Evolutionary conservation across 2,797 vertebrate species (phyloP).

Genomic region (Mormyrops attenuatus): DNA sequence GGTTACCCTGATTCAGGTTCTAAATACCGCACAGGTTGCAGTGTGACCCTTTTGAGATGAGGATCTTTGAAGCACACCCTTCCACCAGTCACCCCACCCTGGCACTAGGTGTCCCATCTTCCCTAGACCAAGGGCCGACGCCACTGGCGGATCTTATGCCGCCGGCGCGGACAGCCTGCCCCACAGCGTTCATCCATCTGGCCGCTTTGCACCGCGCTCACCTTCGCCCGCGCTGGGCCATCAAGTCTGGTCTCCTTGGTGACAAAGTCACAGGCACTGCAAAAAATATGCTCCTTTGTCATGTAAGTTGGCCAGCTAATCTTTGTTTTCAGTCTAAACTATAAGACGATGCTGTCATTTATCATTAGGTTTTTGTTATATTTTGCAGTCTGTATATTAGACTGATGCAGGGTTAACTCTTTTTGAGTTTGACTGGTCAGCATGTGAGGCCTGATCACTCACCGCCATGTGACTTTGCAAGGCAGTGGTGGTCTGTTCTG

Average conservation of each 20-base stretch:
- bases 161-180: not conserved
- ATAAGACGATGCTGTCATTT: not conserved
- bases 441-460: not conserved
- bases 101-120: not conserved
- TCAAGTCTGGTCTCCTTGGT: slow-evolving; percentile 2
- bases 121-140: not conserved
- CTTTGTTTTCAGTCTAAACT: not conserved
- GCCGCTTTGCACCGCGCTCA: not conserved
- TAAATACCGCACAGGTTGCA: not conserved
- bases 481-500: not conserved
- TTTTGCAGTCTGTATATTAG: not conserved
- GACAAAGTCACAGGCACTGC: not conserved
- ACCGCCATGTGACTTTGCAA: not conserved
- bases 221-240: not conserved
- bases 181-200: not conserved
- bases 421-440: not conserved
- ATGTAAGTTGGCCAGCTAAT: not conserved
- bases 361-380: not conserved
- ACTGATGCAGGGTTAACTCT: not conserved
- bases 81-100: not conserved
- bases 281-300: not conserved
- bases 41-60: not conserved
- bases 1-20: not conserved
- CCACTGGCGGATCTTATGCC: not conserved
- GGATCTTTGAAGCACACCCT: not conserved